phyloP scores from a whole-genome alignment of 2,888 invertebrate genomes.

The Teinopalpus imperialis region DNA sequence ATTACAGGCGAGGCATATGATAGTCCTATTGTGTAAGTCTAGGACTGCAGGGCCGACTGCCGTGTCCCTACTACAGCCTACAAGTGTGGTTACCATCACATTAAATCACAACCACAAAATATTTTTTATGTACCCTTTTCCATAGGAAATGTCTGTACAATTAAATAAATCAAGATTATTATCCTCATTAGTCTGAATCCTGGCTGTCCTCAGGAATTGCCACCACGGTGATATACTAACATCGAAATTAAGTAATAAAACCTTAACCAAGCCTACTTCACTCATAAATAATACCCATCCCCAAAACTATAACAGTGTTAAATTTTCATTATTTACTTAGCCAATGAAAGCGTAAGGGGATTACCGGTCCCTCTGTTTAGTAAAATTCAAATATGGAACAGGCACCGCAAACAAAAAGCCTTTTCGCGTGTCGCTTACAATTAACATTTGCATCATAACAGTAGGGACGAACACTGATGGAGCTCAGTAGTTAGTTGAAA shows the following conservation, averaged over 20 bases:
- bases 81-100: too few relatives aligned
- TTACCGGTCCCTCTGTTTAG: constrained; percentile 9
- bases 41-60: too few relatives aligned
- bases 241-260: not conserved
- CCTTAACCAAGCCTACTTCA: not conserved
- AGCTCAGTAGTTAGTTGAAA: constrained; percentile 38
- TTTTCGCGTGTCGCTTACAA: constrained; percentile 34
- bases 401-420: constrained; percentile 28
- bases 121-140: too few relatives aligned
- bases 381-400: constrained; percentile 20
- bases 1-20: too few relatives aligned
- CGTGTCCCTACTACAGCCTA: too few relatives aligned
- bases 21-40: too few relatives aligned
- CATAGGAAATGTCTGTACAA: too few relatives aligned
- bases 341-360: constrained; percentile 12
- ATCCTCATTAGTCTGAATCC: too few relatives aligned
- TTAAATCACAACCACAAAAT: too few relatives aligned
- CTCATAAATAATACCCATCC: constrained; percentile 1
- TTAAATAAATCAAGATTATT: too few relatives aligned
- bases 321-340: constrained; percentile 23
- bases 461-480: constrained; percentile 35
- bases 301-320: constrained; percentile 10
- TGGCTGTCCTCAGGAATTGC: too few relatives aligned
- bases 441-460: constrained; percentile 46
- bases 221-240: too few relatives aligned